Evolutionary conservation across 2,888 invertebrate genomes (phyloP), one percentile per base, ranked within the genome.

Genomic region (Harpalus rufipes): DNA sequence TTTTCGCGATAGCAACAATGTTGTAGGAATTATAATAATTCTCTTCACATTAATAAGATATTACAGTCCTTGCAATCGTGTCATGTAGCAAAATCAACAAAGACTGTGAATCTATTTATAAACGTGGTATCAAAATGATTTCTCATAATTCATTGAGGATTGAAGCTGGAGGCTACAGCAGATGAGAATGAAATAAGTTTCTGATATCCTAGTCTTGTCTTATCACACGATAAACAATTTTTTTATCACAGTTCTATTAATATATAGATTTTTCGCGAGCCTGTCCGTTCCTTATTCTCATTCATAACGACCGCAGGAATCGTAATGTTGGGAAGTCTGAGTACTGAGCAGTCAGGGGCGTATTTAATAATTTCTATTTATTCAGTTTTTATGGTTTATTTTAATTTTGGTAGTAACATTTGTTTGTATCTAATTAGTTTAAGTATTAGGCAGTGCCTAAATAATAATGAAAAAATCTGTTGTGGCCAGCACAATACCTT

Each of bases 101-200:
- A 58, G 78, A 78, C 58, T 78, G 32, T 44, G 14, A n/a, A 58
- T 58, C 58, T 78, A 58, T 78, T 78, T 78, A 78, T 78, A 78
- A 78, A 25, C 32, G 16, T 12, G 25, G 32, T 78, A 78, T 78
- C 78, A 14, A 74, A 74, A 74, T 18, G 16, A 74, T 44, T 16
- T 78, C 16, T 58, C 16, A 58, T 78, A 78, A 58, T 58, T 78
- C 78, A 78, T 78, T 78, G 78, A 78, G 58, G 12, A 32, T 25
- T 58, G 58, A 56, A 32, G 25, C 10, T 32, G 41, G 18, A n/a
- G 72, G 44, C 25, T 63, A 63, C 63, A 63, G 44, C 51, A 74
- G 72, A 74, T 74, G 72, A 18, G 72, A 74, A 63, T 63, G 18
- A 21, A 63, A 74, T 44, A 32, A 74, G 44, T 74, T 41, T 74